Evolutionary conservation across 2,797 vertebrate genomes (phyloP).

Genomic region (Esox masquinongy): DNA sequence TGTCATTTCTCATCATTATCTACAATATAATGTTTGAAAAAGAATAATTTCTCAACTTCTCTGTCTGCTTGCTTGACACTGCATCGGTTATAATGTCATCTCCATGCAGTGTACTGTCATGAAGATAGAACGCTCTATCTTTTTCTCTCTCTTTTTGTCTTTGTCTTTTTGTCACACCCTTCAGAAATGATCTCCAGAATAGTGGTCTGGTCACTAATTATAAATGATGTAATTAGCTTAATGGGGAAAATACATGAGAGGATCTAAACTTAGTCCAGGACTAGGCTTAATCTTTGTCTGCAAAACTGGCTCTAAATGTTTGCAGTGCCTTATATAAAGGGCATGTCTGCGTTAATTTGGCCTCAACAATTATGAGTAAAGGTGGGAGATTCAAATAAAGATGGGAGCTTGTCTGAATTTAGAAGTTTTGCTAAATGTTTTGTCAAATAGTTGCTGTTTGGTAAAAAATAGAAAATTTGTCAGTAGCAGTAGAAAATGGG

Average conservation of each 20-base stretch:
- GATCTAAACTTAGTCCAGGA: conserved; percentile 48
- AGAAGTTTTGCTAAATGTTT: too few species aligned
- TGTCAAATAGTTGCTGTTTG: too few species aligned
- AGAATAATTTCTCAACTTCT: background rate
- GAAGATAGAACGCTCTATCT: conserved; percentile 12
- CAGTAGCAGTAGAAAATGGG: too few species aligned
- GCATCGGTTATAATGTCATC: conserved; percentile 16
- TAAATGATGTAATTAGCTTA: conserved; percentile 68
- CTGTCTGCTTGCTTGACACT: conserved; percentile 13
- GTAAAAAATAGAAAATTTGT: too few species aligned
- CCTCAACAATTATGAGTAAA: too few species aligned
- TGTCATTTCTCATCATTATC: conserved; percentile 5
- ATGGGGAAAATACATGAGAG: conserved; percentile 57
- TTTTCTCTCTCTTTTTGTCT: conserved; percentile 24
- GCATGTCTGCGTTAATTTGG: too few species aligned
- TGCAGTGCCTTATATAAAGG: too few species aligned
- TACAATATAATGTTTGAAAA: conserved; percentile 4
- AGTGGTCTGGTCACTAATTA: conserved; percentile 59
- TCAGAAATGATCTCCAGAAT: conserved; percentile 48
- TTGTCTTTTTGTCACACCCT: conserved; percentile 17
- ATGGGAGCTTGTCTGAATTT: too few species aligned
- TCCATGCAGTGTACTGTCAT: conserved; percentile 4
- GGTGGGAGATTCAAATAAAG: too few species aligned
- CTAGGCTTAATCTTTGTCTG: too few species aligned
- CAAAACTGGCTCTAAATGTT: too few species aligned